These are phyloP conservation scores for Platalea minor DNA, from an alignment of 2,797 vertebrate species.

Conservation along the genomic window DNA sequence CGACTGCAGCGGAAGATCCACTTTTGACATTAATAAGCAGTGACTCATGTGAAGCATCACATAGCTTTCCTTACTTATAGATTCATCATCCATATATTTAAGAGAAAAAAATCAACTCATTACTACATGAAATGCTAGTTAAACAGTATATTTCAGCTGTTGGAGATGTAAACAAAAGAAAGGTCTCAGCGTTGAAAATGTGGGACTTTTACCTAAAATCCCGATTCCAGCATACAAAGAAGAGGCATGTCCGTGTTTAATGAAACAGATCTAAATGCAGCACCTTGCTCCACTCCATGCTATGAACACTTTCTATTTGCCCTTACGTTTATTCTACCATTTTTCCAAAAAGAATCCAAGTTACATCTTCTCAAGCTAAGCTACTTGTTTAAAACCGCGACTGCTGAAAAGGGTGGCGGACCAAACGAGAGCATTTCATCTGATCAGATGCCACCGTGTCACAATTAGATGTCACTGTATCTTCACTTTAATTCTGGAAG, in stretches of 20 bases:
- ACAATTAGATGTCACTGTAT: conserved; percentile 53
- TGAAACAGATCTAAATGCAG: neutral
- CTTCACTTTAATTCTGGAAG: neutral
- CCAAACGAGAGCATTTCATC: neutral
- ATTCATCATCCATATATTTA: neutral
- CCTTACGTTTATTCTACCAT: fast-evolving
- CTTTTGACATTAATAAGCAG: neutral
- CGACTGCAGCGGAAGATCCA: neutral
- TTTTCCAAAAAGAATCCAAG: neutral
- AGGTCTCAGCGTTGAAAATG: neutral
- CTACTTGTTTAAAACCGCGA: neutral
- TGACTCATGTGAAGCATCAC: neutral
- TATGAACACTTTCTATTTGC: neutral
- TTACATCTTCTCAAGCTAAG: neutral
- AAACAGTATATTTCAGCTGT: neutral
- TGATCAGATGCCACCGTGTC: neutral
- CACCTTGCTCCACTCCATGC: neutral
- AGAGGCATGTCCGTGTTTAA: neutral
- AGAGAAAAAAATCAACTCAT: neutral
- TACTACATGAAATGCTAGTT: neutral
- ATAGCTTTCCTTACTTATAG: neutral
- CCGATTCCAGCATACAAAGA: neutral
- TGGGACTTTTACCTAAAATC: neutral
- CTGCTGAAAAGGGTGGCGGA: neutral
- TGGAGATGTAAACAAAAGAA: neutral